phyloP scores from a whole-genome alignment of 1,140 invertebrate species.

The Tetragnatha versicolor region DNA sequence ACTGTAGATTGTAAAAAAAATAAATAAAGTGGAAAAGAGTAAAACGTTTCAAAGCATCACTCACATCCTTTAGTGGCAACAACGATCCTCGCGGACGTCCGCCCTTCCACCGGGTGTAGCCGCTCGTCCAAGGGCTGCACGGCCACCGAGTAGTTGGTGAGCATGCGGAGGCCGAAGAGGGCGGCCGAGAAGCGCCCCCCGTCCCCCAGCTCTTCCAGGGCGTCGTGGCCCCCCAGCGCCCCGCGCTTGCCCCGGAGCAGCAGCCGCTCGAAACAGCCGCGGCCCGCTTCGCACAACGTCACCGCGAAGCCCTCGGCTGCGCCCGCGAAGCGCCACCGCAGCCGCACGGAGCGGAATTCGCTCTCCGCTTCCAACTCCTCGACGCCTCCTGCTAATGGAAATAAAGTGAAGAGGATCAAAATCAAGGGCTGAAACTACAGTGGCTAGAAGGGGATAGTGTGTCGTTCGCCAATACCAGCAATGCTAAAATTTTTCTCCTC shows the following conservation, averaged over 20 bases:
- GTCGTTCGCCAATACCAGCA: no score
- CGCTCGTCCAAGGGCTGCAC: conserved; percentile 68
- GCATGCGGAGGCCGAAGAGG: conserved; percentile 67
- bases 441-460: no score
- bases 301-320: conserved; percentile 49
- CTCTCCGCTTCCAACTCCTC: conserved; percentile 49
- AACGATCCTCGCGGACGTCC: conserved; percentile 68
- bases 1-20: no score
- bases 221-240: conserved; percentile 24
- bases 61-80: conserved; percentile 82
- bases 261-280: conserved; percentile 46
- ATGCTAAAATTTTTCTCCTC: no score
- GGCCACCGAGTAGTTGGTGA: conserved; percentile 80
- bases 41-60: conserved; percentile 60
- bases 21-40: not conserved
- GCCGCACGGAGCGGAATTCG: conserved; percentile 54
- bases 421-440: no score
- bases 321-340: conserved; percentile 51
- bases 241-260: conserved; percentile 15
- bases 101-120: conserved; percentile 50
- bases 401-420: no score
- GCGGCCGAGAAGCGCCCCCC: conserved; percentile 42
- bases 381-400: no score
- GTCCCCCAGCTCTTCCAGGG: not conserved
- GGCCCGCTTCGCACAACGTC: conserved; percentile 55